phyloP scores from a whole-genome alignment of 1,140 invertebrate species.

The Drosophila auraria region DNA sequence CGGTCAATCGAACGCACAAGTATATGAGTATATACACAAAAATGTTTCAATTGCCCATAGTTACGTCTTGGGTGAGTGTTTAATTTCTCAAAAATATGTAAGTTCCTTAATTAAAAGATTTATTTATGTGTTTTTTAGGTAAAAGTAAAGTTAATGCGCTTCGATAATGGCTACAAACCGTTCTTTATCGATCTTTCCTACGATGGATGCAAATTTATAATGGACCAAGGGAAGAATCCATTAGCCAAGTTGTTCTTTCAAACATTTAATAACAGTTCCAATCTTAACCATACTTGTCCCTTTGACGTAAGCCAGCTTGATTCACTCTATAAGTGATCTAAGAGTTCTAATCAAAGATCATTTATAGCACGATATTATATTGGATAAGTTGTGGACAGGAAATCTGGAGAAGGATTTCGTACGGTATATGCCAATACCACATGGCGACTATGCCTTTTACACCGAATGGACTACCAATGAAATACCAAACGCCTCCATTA shows the following conservation, averaged over 20 bases:
- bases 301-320: slow-evolving; percentile 23
- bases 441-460: slow-evolving; percentile 41
- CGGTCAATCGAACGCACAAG: slow-evolving; percentile 55
- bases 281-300: slow-evolving; percentile 55
- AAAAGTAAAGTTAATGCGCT: slow-evolving; percentile 18
- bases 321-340: not conserved
- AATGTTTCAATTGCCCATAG: slow-evolving; percentile 15
- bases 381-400: slow-evolving; percentile 38
- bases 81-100: not conserved
- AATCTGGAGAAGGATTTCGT: slow-evolving; percentile 18
- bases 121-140: slow-evolving; percentile 6
- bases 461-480: slow-evolving; percentile 5
- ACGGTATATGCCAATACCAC: slow-evolving; percentile 13
- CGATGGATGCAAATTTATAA: slow-evolving; percentile 46
- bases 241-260: slow-evolving; percentile 7
- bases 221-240: slow-evolving; percentile 1
- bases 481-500: not conserved
- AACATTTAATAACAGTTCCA: slow-evolving; percentile 1
- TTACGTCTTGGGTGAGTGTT: slow-evolving; percentile 14
- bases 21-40: slow-evolving; percentile 29
- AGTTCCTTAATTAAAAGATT: too few species aligned
- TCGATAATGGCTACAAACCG: slow-evolving; percentile 46
- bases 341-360: not conserved
- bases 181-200: slow-evolving; percentile 20
- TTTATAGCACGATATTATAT: slow-evolving; percentile 40